Conservation (phyloP, 2,888 invertebrate species). For the Mongoloraphidia duomilia region DNA sequence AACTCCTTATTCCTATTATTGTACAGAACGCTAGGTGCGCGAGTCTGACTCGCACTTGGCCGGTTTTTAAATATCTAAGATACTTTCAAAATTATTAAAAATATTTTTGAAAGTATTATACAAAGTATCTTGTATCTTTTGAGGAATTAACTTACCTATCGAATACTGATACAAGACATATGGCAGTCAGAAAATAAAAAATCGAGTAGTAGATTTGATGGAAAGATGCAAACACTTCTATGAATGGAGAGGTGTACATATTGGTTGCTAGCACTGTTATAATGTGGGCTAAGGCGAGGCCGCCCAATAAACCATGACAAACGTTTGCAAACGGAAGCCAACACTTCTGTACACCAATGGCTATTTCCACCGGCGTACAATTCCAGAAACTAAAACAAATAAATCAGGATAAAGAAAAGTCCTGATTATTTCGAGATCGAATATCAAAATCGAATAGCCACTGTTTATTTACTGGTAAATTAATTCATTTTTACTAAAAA, state of each 20-base stretch:
- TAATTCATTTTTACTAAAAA: constrained; percentile 7
- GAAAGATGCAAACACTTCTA: no score
- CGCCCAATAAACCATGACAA: constrained; percentile 44
- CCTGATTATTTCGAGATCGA: background rate
- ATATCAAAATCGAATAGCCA: constrained; percentile 4
- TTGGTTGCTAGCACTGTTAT: constrained; percentile 19
- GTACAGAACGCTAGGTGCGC: no score
- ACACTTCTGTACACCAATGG: constrained; percentile 35
- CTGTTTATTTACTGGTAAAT: no score
- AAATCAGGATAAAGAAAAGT: no score
- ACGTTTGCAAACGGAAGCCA: constrained; percentile 38
- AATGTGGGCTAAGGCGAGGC: constrained; percentile 41
- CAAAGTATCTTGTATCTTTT: constrained; percentile 2
- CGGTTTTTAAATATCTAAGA: no score
- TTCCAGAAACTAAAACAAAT: constrained; percentile 28
- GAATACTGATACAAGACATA: constrained; percentile 42
- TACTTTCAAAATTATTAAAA: no score
- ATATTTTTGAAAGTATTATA: no score
- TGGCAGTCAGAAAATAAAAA: constrained; percentile 39
- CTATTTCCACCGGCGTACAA: constrained; percentile 37
- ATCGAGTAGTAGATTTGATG: constrained; percentile 20
- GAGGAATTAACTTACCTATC: constrained; percentile 40
- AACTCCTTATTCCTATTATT: no score
- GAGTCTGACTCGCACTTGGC: no score
- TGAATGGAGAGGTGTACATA: no score